A percentile compares a stretch with the other conserved stretches of the same genome.
These are phyloP conservation scores for Mormyrops boulengeri DNA, from an alignment of 2,797 vertebrate species.

Conservation along the genomic window DNA sequence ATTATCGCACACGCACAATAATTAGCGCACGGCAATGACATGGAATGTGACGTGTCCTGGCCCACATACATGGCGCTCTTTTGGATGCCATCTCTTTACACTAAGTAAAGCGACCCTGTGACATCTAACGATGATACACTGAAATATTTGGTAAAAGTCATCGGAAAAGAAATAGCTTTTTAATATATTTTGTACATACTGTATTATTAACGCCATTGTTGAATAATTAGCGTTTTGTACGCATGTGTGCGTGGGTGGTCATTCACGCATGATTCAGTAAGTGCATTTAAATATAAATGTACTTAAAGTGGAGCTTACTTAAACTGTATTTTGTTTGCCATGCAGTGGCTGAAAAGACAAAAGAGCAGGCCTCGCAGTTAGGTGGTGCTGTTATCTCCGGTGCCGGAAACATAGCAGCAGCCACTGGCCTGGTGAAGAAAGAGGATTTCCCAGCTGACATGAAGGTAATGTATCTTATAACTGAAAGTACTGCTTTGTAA, in stretches of 20 bases:
- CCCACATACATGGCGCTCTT: neutral
- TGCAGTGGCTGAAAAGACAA: slow-evolving; percentile 95
- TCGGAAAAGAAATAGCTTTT: neutral
- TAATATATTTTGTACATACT: neutral
- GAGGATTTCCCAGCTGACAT: slow-evolving; percentile 90
- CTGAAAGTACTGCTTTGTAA: neutral
- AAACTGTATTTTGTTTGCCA: neutral
- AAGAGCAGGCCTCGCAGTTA: slow-evolving; percentile 77
- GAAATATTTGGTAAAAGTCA: neutral
- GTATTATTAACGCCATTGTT: neutral
- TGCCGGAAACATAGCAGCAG: slow-evolving; percentile 87
- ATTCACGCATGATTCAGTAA: neutral
- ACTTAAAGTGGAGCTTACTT: neutral
- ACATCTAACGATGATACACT: neutral
- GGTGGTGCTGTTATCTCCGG: slow-evolving; percentile 80
- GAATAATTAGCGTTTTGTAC: neutral
- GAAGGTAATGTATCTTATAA: slow-evolving; percentile 65
- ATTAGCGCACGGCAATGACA: neutral
- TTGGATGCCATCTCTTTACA: neutral
- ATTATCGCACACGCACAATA: neutral
- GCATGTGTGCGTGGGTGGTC: neutral
- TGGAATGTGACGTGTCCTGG: neutral
- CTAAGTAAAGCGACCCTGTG: neutral
- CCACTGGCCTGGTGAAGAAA: slow-evolving; percentile 91
- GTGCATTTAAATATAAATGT: neutral